A percentile compares a stretch with the other conserved stretches of the same genome.
phyloP scores from a whole-genome alignment of 92 coral and sea anemone genomes.

The Porites evermanni region DNA sequence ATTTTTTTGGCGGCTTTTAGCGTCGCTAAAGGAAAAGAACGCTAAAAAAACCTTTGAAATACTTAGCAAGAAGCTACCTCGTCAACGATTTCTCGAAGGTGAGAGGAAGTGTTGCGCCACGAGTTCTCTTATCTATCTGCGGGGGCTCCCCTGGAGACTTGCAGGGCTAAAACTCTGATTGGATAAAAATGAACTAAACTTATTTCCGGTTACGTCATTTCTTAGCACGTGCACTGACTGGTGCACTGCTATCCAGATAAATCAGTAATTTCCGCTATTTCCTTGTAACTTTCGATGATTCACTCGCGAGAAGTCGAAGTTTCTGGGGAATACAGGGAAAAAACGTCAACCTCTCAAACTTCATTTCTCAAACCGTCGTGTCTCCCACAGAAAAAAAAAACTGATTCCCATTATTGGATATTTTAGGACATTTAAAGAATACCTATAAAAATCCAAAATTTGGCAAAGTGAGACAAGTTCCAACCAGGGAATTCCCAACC shows the following conservation, averaged over 20 bases:
- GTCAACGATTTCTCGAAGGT: slow-evolving; percentile 75
- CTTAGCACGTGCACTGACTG: slow-evolving; percentile 16
- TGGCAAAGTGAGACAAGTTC: too few relatives aligned
- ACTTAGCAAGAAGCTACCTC: slow-evolving; percentile 62
- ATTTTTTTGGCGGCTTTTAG: slow-evolving; percentile 95
- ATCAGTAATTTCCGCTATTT: slow-evolving; percentile 2
- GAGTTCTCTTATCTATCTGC: slow-evolving; percentile 54
- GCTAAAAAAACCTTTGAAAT: slow-evolving; percentile 88
- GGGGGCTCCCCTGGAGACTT: slow-evolving; percentile 71
- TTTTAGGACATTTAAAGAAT: too few relatives aligned
- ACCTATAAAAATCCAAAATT: too few relatives aligned
- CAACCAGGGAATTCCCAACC: too few relatives aligned
- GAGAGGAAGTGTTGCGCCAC: slow-evolving; percentile 84
- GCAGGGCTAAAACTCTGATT: slow-evolving; percentile 71
- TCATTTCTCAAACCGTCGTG: too few relatives aligned
- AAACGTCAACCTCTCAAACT: too few relatives aligned
- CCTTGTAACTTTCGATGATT: too few relatives aligned
- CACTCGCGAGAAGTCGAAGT: too few relatives aligned
- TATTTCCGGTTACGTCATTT: slow-evolving; percentile 65
- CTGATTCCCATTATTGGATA: too few relatives aligned
- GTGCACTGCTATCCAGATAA: neutral
- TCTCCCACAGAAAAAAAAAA: too few relatives aligned
- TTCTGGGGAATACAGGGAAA: too few relatives aligned
- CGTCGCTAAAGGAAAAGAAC: slow-evolving; percentile 65
- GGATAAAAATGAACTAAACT: neutral